Conservation (phyloP, 1,140 invertebrate species). For the Panulirus ornatus region DNA sequence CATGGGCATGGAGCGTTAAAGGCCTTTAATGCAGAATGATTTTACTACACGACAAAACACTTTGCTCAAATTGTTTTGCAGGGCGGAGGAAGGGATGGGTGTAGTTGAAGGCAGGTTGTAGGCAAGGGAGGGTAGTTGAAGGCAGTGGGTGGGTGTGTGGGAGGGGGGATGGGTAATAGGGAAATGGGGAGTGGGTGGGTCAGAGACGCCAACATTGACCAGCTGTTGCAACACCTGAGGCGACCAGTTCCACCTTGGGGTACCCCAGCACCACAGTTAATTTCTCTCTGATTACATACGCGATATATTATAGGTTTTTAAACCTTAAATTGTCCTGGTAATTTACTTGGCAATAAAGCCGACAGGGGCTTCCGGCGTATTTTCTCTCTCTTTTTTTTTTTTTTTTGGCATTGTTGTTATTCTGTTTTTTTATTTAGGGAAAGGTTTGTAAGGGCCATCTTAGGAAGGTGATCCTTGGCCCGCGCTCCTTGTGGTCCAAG, state of each 20-base stretch:
- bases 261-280: constrained; percentile 43
- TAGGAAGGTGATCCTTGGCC: too few species aligned
- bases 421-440: too few species aligned
- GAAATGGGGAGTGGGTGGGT: neutral
- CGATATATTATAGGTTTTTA: constrained; percentile 71
- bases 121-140: neutral
- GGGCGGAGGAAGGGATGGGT: neutral
- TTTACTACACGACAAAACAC: too few species aligned
- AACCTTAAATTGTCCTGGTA: constrained; percentile 63
- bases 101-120: neutral
- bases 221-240: constrained; percentile 47
- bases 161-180: neutral
- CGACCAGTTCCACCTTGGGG: constrained; percentile 3
- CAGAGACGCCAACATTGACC: constrained; percentile 25
- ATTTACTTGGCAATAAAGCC: constrained; percentile 65
- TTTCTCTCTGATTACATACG: constrained; percentile 60
- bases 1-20: too few species aligned
- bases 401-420: constrained; percentile 2
- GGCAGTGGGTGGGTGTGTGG: neutral
- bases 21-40: too few species aligned
- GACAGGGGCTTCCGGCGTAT: constrained; percentile 55
- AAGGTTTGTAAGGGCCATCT: too few species aligned
- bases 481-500: too few species aligned
- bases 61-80: too few species aligned
- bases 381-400: constrained; percentile 21